Evolutionary conservation across 1,140 invertebrate species (phyloP).

Genomic region (Drosophila leontia): DNA sequence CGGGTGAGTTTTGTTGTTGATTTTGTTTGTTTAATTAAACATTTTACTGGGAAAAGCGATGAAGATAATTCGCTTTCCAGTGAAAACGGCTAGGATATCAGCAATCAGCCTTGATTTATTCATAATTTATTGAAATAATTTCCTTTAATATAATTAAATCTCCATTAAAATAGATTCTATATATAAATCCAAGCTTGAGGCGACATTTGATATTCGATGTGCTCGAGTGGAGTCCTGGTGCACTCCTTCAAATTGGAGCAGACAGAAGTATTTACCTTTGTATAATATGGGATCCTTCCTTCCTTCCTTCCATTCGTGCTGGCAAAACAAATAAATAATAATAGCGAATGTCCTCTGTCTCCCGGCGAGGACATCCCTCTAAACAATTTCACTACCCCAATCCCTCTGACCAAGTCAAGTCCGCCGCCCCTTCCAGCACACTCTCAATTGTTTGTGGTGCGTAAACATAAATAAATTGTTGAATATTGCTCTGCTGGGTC

Average conservation of each 20-base stretch:
- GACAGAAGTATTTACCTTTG: slow-evolving; percentile 28
- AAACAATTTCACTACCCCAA: slow-evolving; percentile 12
- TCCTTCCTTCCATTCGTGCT: neutral
- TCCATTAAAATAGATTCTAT: neutral
- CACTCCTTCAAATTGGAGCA: slow-evolving; percentile 18
- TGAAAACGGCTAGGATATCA: neutral
- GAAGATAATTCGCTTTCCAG: slow-evolving; percentile 11
- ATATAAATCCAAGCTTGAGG: neutral
- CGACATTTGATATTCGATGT: slow-evolving; percentile 4
- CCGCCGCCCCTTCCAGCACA: slow-evolving; percentile 8
- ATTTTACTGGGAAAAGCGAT: slow-evolving; percentile 7
- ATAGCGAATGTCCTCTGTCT: slow-evolving; percentile 36
- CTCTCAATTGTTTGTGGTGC: slow-evolving; percentile 51
- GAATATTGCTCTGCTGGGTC: slow-evolving; percentile 56
- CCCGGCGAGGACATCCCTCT: slow-evolving; percentile 29
- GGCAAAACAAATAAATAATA: slow-evolving; percentile 46
- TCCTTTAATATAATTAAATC: slow-evolving; percentile 16
- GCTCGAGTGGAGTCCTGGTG: slow-evolving; percentile 2
- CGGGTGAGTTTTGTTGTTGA: neutral
- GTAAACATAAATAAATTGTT: slow-evolving; percentile 66
- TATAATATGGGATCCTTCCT: slow-evolving; percentile 16
- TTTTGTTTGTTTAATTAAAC: slow-evolving; percentile 42
- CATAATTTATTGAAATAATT: neutral
- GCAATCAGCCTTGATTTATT: neutral
- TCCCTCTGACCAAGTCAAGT: slow-evolving; percentile 18